A percentile compares a stretch with the other conserved stretches of the same genome.
Evolutionary conservation across 2,888 invertebrate genomes (phyloP).

Genomic region (Osmoderma eremita): DNA sequence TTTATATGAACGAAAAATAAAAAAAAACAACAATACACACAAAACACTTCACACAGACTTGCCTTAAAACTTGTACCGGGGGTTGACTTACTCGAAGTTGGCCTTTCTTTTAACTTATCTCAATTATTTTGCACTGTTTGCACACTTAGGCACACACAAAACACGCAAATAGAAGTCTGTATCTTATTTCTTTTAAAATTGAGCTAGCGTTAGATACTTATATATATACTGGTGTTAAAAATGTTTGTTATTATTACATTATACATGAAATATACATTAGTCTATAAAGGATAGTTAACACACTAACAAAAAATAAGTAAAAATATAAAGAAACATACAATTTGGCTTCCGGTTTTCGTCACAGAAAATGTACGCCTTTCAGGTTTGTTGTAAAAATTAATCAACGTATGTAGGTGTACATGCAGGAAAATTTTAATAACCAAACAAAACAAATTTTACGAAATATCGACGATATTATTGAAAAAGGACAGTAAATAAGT

Average conservation of each 20-base stretch:
- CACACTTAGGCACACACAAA: conserved; percentile 22
- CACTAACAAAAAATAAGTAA: conserved; percentile 12
- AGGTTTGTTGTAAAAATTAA: conserved; percentile 13
- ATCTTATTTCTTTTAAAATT: conserved; percentile 3
- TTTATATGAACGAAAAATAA: too few relatives aligned
- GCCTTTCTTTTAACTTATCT: conserved; percentile 3
- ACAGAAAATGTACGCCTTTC: background rate
- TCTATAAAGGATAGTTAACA: conserved; percentile 1
- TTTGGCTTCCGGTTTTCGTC: background rate
- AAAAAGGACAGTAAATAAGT: background rate
- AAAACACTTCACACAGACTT: conserved; percentile 18
- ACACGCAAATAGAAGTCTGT: background rate
- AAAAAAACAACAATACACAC: conserved; percentile 3
- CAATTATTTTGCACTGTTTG: background rate
- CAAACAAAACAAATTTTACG: too few relatives aligned
- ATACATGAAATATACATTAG: conserved; percentile 7
- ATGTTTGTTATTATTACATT: conserved; percentile 2
- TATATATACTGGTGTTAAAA: conserved; percentile 21
- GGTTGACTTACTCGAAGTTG: conserved; percentile 2
- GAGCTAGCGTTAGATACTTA: conserved; percentile 21
- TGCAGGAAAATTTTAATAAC: conserved; percentile 17
- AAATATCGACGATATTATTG: too few relatives aligned
- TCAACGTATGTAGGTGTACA: background rate
- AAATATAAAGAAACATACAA: background rate
- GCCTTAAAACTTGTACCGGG: conserved; percentile 6